phyloP scores from a whole-genome alignment of 2,113 vertebrate species.

The Heliornis fulica region DNA sequence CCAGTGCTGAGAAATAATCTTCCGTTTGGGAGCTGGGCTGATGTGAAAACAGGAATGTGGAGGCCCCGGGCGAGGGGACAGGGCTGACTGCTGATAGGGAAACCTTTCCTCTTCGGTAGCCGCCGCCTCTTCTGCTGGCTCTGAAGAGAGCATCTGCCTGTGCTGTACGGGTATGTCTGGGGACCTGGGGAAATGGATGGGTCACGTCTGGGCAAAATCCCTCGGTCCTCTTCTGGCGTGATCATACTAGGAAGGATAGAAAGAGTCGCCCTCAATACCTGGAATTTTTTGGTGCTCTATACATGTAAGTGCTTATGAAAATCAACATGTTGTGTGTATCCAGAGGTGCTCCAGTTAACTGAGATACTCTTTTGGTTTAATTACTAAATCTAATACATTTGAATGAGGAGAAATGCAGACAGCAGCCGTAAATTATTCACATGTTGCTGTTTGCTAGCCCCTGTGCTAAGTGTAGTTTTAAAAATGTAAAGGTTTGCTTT shows the following conservation, averaged over 20 bases:
- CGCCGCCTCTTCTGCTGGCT: not conserved
- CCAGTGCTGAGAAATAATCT: conserved; percentile 72
- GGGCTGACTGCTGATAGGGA: conserved; percentile 51
- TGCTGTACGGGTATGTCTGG: not conserved
- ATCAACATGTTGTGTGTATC: not conserved
- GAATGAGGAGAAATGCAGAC: not conserved
- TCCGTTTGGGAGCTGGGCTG: conserved; percentile 71
- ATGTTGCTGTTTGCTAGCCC: not conserved
- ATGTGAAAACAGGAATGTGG: conserved; percentile 73
- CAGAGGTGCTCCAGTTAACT: not conserved
- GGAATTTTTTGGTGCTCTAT: not conserved
- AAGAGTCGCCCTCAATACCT: not conserved
- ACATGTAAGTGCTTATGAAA: not conserved
- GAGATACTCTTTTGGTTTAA: not conserved
- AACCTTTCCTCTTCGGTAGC: conserved; percentile 21
- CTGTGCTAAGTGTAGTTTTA: not conserved
- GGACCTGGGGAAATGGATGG: not conserved
- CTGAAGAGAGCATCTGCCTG: not conserved
- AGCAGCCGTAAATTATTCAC: not conserved
- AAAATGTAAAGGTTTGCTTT: not conserved
- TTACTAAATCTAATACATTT: not conserved
- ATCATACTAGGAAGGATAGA: not conserved
- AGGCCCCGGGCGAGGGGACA: conserved; percentile 68
- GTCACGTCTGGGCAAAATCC: not conserved
- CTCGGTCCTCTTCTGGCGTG: not conserved